Conservation (phyloP, 2,888 invertebrate genomes). For the Criorhina ranunculi region DNA sequence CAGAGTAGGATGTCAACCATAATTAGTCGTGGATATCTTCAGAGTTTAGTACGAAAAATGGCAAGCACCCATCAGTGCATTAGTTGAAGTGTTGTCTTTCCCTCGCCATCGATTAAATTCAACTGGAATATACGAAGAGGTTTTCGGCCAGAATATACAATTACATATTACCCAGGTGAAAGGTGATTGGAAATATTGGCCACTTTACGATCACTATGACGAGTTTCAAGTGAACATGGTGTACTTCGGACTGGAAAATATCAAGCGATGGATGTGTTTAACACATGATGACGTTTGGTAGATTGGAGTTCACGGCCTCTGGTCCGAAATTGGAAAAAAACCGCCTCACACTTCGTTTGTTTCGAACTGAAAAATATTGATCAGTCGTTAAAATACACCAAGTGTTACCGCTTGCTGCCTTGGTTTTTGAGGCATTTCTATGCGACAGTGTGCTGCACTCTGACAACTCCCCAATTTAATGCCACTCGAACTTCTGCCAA, state of each 20-base stretch:
- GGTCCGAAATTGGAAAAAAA: conserved; percentile 15
- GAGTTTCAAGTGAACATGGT: conserved; percentile 15
- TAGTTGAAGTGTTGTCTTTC: conserved; percentile 21
- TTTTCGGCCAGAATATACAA: conserved; percentile 49
- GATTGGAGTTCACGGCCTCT: conserved; percentile 15
- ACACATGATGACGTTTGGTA: conserved; percentile 8
- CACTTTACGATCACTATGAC: background rate
- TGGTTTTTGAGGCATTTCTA: conserved; percentile 14
- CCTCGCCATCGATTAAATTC: conserved; percentile 2
- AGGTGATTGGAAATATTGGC: conserved; percentile 13
- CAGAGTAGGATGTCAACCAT: background rate
- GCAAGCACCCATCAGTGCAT: background rate
- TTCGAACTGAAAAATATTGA: conserved; percentile 69
- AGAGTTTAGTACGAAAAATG: background rate
- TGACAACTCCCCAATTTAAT: background rate
- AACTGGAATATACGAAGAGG: conserved; percentile 70
- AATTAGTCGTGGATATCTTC: conserved; percentile 15
- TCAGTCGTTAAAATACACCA: conserved; percentile 67
- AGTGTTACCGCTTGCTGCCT: conserved; percentile 57
- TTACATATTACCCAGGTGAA: conserved; percentile 54
- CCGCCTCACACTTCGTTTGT: conserved; percentile 14
- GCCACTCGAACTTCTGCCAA: conserved; percentile 30
- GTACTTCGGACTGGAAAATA: conserved; percentile 41
- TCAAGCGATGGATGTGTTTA: conserved; percentile 28
- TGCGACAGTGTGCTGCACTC: background rate